Evolutionary conservation across 2,113 vertebrate species (phyloP), one percentile per base, ranked within the genome.

Genomic region (Rhinolophus ferrumequinum): DNA sequence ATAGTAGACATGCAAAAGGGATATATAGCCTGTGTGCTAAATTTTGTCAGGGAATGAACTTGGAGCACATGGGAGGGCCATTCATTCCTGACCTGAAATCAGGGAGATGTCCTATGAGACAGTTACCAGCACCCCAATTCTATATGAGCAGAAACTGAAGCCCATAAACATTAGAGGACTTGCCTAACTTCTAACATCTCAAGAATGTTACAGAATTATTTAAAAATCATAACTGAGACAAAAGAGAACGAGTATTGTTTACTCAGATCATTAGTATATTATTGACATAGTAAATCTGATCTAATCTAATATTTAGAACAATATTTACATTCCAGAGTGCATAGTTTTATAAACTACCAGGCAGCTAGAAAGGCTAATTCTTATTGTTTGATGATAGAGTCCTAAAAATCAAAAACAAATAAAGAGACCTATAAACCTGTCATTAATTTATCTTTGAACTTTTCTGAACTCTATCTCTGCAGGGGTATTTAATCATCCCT

Each of bases 391-490:
- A 94, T 58, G 12, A 13, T 12, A 24, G 70, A 89, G 38, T 30
- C 60, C 21, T 85, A 56, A 14, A 14, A 70, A 8, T 33, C 24
- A 5, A 90, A 76, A 30, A 38, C 5, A 77, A 75, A 38, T 18
- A 54, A 62, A 88, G 85, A 93, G 7, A 56, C 8, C 30, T 35
- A 6, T 44, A 64, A 28, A 58, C 0, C 0, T 26, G 69, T 24
- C 38, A 93, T 62, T 93, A 44, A 89, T 58, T 93, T 95, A 80
- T 47, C 30, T 97, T 77, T 84, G 62, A 97, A 85, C 76, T 82
- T 90, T 73, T 88, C 66, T 52, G 60, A 44, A 26, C 62, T 58
- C 47, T 67, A 88, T 94, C 75, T 92, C 75, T 19, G 24, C 58
- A 75, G 28, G 64, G 38, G 0, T 18, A 50, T 10, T 62, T 60